These are phyloP conservation scores for Cnemophilus loriae DNA, from an alignment of 2,113 vertebrate species.

Conservation along the genomic window DNA sequence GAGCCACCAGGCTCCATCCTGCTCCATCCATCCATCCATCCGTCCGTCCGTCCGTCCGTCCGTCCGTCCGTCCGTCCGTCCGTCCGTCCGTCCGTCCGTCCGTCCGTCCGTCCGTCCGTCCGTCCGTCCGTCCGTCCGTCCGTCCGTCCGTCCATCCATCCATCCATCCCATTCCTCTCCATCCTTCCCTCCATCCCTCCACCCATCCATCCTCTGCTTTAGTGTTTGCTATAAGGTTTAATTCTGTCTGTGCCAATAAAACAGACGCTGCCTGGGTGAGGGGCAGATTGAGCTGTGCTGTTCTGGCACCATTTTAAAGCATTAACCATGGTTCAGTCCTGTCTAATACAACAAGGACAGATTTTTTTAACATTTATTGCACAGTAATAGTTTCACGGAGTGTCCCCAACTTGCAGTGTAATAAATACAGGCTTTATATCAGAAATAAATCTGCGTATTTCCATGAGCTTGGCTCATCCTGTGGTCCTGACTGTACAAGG, in stretches of 20 bases:
- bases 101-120: neutral
- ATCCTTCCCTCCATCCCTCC: neutral
- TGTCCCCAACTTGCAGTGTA: neutral
- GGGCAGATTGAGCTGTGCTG: neutral
- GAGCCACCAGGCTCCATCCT: neutral
- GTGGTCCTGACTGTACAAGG: neutral
- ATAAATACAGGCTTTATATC: neutral
- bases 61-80: neutral
- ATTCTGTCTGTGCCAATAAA: rapidly evolving
- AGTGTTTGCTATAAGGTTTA: neutral
- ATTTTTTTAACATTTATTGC: neutral
- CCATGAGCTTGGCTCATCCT: neutral
- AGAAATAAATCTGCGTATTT: neutral
- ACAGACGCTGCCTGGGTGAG: rapidly evolving
- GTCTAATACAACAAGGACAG: neutral
- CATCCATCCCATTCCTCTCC: neutral
- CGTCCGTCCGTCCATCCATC: neutral
- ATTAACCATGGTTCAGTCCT: neutral
- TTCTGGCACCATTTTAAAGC: neutral
- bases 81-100: neutral
- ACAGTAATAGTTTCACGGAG: neutral
- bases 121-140: neutral
- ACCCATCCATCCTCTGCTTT: neutral
- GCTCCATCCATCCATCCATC: neutral
- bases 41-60: neutral